Evolutionary conservation across 1,140 invertebrate species (phyloP), one percentile per base, ranked within the genome.

Genomic region (Diorhabda carinulata): DNA sequence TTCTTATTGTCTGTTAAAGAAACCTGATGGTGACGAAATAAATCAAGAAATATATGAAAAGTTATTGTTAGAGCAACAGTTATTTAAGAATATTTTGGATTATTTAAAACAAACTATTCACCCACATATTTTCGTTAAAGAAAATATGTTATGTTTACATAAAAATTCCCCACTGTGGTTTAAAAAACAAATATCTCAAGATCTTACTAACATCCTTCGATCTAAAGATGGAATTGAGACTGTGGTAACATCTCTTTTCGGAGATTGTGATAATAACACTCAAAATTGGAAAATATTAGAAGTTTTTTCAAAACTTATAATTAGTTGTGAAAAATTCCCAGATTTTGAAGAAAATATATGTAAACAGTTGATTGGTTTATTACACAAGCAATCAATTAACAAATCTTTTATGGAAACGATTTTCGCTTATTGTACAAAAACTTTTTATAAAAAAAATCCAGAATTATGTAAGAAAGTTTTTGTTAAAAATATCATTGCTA

Each of bases 261-360:
- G 89, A 70, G 84, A 84, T 68, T 80, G 82, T 66, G 80, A 83
- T 43, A 84, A 84, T 71, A 83, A 78, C 66, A 83, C 86, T 25
- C 80, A 80, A 69, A 84, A 88, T 71, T 91, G 89, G 89, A 84
- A 85, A 73, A 87, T 87, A 81, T 80, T 90, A 74, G 86, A 90
- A 74, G 80, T 87, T 74, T 82, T 91, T 68, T 86, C 85, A 45
- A 87, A 85, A 80, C 83, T 92, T 64, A 83, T 92, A 68, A 79
- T 85, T 57, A 81, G 81, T 68, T 70, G 75, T 47, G 73, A 67
- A 58, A 86, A 86, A 67, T 86, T 87, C 73, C 73, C 81, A 61
- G 62, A 81, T 56, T 84, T 89, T 44, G 75, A 81, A 73, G 86
- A 88, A 73, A 86, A 84, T 72, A 86, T 84, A 68, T 84, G 80